A percentile compares a stretch with the other conserved stretches of the same genome.
phyloP scores from a whole-genome alignment of 2,797 vertebrate genomes.

The Gymnopithys bicolor region DNA sequence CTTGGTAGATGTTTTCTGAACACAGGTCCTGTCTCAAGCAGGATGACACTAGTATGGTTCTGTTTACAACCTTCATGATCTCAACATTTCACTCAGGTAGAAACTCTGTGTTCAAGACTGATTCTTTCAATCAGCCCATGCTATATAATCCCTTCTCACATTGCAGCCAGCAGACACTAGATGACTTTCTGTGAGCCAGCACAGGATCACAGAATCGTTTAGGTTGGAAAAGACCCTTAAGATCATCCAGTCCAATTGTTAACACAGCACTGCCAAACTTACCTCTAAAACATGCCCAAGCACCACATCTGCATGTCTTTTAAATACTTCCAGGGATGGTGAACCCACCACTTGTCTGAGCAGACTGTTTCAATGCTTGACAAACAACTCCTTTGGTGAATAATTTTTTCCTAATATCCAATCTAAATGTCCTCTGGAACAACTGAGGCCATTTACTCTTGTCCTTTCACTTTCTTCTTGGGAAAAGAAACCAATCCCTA shows the following conservation, averaged over 20 bases:
- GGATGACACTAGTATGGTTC: neutral
- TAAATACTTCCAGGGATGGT: neutral
- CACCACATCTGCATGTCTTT: rapidly evolving
- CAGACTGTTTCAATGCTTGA: neutral
- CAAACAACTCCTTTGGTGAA: neutral
- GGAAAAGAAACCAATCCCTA: neutral
- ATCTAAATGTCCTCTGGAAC: neutral
- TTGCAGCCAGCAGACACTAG: neutral
- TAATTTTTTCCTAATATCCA: neutral
- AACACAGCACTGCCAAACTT: neutral
- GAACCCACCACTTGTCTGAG: neutral
- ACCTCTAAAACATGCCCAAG: neutral
- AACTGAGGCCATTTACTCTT: neutral
- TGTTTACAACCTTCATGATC: neutral
- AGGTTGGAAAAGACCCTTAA: neutral
- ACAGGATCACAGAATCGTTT: rapidly evolving
- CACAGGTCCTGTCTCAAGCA: neutral
- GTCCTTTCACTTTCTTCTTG: neutral
- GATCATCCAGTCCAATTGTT: neutral
- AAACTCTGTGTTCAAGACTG: neutral
- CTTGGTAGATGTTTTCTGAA: neutral
- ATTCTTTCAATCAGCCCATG: neutral
- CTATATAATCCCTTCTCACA: neutral
- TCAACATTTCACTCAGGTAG: neutral
- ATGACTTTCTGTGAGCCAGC: neutral